phyloP scores from a whole-genome alignment of 2,888 invertebrate species.

The Standfussiana lucernea region DNA sequence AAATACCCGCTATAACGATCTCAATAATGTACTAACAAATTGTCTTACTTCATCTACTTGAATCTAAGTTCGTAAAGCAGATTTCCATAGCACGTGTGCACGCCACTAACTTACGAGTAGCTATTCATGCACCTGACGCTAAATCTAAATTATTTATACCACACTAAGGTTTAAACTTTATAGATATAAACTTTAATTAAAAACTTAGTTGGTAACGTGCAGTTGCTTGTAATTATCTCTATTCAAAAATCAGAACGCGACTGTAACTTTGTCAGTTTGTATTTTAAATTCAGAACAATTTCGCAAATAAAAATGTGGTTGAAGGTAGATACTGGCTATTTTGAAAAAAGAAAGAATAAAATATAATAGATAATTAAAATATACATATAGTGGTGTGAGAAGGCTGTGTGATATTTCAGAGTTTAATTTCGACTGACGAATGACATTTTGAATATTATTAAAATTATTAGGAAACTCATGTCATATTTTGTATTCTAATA shows the following conservation, averaged over 20 bases:
- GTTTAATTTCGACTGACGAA: not conserved
- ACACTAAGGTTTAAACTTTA: slow-evolving; percentile 44
- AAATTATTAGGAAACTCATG: not conserved
- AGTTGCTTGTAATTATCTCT: slow-evolving; percentile 16
- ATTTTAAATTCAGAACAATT: slow-evolving; percentile 21
- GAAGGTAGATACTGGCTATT: not conserved
- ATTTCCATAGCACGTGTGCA: slow-evolving; percentile 41
- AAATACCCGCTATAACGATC: not conserved
- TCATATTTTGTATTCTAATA: too few relatives aligned
- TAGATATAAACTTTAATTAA: slow-evolving; percentile 57
- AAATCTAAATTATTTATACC: slow-evolving; percentile 53
- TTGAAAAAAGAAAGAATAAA: not conserved
- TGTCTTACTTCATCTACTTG: slow-evolving; percentile 27
- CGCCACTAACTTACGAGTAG: slow-evolving; percentile 42
- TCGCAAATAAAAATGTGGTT: not conserved
- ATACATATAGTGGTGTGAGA: not conserved
- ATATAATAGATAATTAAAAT: not conserved
- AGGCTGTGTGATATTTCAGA: not conserved
- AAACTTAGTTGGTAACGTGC: slow-evolving; percentile 39
- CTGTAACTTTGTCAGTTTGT: slow-evolving; percentile 17
- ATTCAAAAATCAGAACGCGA: slow-evolving; percentile 38
- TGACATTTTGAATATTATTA: too few relatives aligned
- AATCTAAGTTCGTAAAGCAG: slow-evolving; percentile 35
- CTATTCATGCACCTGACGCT: slow-evolving; percentile 57
- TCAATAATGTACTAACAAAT: slow-evolving; percentile 18